These are phyloP conservation scores for Pantherophis alleghaniensis DNA, from an alignment of 2,797 vertebrate species.

Conservation along the genomic window DNA sequence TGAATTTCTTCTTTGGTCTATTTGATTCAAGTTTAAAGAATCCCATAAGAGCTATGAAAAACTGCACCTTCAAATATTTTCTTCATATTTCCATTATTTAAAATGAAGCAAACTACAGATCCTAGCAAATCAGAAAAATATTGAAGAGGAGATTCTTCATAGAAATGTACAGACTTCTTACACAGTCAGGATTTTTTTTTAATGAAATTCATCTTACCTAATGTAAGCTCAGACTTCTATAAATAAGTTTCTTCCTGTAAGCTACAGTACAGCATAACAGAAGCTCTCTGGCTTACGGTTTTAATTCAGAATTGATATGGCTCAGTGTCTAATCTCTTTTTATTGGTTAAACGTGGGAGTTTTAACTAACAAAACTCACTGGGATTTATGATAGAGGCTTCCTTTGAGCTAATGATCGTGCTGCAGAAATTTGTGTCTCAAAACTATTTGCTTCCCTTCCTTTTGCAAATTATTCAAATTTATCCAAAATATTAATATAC, in stretches of 20 bases:
- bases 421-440: background rate
- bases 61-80: background rate
- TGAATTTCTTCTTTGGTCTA: background rate
- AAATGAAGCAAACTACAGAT: background rate
- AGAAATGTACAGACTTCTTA: background rate
- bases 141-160: background rate
- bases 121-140: background rate
- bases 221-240: slow-evolving; percentile 14
- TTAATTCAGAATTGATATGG: background rate
- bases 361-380: background rate
- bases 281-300: slow-evolving; percentile 25
- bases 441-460: background rate
- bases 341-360: background rate
- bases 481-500: background rate
- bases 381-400: background rate
- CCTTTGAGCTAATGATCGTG: background rate
- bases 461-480: background rate
- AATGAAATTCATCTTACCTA: background rate
- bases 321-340: background rate
- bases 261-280: background rate
- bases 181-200: background rate
- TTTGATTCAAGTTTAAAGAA: background rate
- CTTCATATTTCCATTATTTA: background rate
- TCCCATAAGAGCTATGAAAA: background rate
- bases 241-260: slow-evolving; percentile 9